Evolutionary conservation across 2,113 vertebrate species (phyloP).

Genomic region (Albula glossodonta): DNA sequence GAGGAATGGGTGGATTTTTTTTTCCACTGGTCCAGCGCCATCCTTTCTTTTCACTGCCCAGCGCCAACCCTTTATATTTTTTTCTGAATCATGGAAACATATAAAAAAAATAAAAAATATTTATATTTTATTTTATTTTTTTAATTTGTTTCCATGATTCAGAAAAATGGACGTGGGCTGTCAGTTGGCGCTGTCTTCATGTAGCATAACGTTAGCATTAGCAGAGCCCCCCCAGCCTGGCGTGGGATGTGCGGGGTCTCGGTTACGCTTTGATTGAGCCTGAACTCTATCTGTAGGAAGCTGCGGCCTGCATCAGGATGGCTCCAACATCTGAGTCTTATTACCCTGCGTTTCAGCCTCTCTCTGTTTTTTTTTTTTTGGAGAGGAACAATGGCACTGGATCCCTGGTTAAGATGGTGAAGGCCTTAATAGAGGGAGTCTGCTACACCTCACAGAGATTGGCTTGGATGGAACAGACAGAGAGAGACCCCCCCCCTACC

Average conservation of each 20-base stretch:
- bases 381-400: constrained; percentile 74
- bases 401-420: constrained; percentile 72
- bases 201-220: neutral
- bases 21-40: neutral
- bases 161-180: neutral
- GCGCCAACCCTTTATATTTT: no score
- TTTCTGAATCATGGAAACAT: no score
- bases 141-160: neutral
- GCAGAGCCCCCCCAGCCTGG: neutral
- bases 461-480: constrained; percentile 76
- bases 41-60: neutral
- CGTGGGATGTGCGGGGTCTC: neutral
- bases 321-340: constrained; percentile 81
- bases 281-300: constrained; percentile 68
- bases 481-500: constrained; percentile 59
- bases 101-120: no score
- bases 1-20: neutral
- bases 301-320: constrained; percentile 60
- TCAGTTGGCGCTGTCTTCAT: neutral
- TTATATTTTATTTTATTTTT: no score
- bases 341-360: constrained; percentile 65
- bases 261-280: constrained; percentile 59
- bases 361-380: constrained; percentile 62
- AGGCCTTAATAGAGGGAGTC: constrained; percentile 72
- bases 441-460: constrained; percentile 87